Conservation (phyloP, 2,888 invertebrate genomes). For the Scaptomyza parva region DNA sequence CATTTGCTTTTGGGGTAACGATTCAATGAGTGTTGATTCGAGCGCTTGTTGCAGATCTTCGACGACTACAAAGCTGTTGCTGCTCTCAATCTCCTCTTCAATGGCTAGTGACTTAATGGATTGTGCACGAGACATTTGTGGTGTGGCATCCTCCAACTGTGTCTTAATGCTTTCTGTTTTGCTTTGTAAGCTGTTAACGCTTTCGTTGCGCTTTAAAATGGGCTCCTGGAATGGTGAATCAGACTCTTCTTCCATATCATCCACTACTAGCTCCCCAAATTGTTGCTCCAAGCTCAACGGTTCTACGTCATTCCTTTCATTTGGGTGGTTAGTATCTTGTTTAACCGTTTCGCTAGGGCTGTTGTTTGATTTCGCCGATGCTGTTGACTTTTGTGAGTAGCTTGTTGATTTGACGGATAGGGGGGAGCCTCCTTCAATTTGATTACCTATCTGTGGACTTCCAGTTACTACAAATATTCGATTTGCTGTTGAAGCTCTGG, state of each 20-base stretch:
- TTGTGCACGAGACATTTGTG: conserved; percentile 76
- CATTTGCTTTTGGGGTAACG: conserved; percentile 1
- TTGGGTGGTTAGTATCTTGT: not conserved
- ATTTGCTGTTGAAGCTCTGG: not conserved
- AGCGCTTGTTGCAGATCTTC: conserved; percentile 56
- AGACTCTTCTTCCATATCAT: conserved; percentile 60
- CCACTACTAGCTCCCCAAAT: conserved; percentile 58
- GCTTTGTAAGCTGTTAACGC: conserved; percentile 73
- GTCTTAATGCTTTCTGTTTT: conserved; percentile 80
- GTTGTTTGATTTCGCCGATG: conserved; percentile 72
- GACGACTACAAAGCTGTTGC: conserved; percentile 70
- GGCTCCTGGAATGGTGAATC: conserved; percentile 26
- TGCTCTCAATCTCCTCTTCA: conserved; percentile 83
- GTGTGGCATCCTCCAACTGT: conserved; percentile 71
- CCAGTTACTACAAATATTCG: conserved; percentile 11
- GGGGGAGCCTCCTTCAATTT: conserved; percentile 59
- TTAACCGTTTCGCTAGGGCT: conserved; percentile 28
- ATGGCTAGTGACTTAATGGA: conserved; percentile 85
- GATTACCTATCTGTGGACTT: conserved; percentile 28
- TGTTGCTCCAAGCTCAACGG: conserved; percentile 39
- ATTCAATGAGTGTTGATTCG: conserved; percentile 27
- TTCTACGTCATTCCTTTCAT: conserved; percentile 36
- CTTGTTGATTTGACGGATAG: conserved; percentile 71
- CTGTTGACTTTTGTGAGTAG: conserved; percentile 82
- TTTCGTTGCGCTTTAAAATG: conserved; percentile 64